A percentile compares a stretch with the other conserved stretches of the same genome.
Conservation (phyloP, 2,888 invertebrate genomes). For the Melinopterus prodromus region DNA sequence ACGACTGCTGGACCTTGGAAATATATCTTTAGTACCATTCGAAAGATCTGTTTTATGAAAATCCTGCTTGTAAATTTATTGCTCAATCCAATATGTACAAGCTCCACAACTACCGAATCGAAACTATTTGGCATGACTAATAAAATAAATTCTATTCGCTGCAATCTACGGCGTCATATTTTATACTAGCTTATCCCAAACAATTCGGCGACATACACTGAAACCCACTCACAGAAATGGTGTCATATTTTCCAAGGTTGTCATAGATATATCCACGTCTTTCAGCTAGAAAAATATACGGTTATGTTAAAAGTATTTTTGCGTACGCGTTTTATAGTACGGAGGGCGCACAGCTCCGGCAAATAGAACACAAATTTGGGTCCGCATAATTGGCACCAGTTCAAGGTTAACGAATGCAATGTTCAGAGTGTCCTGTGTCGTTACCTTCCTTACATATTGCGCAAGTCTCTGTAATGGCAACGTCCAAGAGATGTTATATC, state of each 20-base stretch:
- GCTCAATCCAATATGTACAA: too few relatives aligned
- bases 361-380: conserved; percentile 16
- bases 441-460: not conserved
- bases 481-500: too few relatives aligned
- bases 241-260: not conserved
- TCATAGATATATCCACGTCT: not conserved
- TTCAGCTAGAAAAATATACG: not conserved
- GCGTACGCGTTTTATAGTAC: not conserved
- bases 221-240: not conserved
- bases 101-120: too few relatives aligned
- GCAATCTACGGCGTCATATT: not conserved
- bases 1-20: too few relatives aligned
- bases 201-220: not conserved
- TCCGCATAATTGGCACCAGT: conserved; percentile 15
- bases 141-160: not conserved
- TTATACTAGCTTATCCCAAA: not conserved
- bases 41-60: too few relatives aligned
- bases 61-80: too few relatives aligned
- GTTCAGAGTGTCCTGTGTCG: not conserved
- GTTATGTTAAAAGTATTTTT: conserved; percentile 13
- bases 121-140: too few relatives aligned
- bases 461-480: not conserved
- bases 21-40: too few relatives aligned
- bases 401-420: conserved; percentile 17
- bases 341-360: not conserved